Evolutionary conservation across 2,797 vertebrate species (phyloP).

Genomic region (Gallinago stenura): DNA sequence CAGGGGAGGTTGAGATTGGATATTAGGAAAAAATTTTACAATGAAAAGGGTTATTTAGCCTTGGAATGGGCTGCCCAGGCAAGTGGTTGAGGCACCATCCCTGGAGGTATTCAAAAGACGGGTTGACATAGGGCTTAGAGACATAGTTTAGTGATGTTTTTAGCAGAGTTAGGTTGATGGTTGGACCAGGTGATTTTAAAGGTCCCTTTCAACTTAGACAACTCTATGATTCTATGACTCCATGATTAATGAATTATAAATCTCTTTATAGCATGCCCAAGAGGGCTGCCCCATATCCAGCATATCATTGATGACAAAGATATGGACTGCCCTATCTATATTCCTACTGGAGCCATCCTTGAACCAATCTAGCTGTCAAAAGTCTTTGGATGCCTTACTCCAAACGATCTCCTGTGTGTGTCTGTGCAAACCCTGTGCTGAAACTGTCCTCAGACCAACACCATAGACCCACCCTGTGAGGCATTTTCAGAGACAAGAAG

Average conservation of each 20-base stretch:
- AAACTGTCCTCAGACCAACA: neutral
- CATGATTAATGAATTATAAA: neutral
- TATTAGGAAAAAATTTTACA: too few relatives aligned
- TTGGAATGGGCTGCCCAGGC: too few relatives aligned
- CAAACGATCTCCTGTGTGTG: neutral
- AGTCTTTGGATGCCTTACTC: neutral
- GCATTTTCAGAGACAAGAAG: neutral
- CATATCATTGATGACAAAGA: neutral
- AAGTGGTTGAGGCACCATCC: too few relatives aligned
- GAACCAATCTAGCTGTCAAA: neutral
- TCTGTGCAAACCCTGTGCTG: neutral
- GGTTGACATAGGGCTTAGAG: too few relatives aligned
- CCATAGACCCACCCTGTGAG: rapidly evolving
- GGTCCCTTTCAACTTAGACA: too few relatives aligned
- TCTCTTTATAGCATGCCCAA: neutral
- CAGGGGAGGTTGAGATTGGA: too few relatives aligned
- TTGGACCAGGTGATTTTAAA: too few relatives aligned
- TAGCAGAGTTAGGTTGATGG: too few relatives aligned
- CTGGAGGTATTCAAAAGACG: too few relatives aligned
- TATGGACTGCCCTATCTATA: neutral
- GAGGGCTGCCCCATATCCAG: neutral
- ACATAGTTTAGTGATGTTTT: too few relatives aligned
- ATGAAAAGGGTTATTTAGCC: too few relatives aligned
- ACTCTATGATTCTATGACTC: too few relatives aligned
- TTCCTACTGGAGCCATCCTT: neutral